Evolutionary conservation across 2,113 vertebrate genomes (phyloP), one percentile per base, ranked within the genome.

Genomic region (Connochaetes taurinus): DNA sequence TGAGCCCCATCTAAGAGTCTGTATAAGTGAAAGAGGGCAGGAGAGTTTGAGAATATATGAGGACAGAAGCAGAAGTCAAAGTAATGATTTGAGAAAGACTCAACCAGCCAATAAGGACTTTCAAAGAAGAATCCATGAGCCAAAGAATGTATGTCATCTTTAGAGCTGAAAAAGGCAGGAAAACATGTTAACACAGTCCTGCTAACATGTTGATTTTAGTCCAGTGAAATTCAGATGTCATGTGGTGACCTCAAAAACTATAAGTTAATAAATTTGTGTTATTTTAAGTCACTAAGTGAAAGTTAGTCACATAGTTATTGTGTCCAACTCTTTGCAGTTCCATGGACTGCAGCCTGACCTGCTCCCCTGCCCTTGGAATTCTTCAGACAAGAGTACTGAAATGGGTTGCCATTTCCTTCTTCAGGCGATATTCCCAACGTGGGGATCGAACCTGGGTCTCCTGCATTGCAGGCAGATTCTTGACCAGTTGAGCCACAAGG

Each of bases 361-460:
- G 0, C 67, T 21, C 19, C 9, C 19, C n/a, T 71, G n/a, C 5
- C 67, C 67, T 21, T 71, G 67, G 19, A 36, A 71, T 36, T 36
- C 67, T 71, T 21, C n/a, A 71, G n/a, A 17, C 67, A 71, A 71
- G n/a, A 36, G n/a, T 23, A 12, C 19, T 71, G n/a, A 36, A 36
- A n/a, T 71, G 67, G 19, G 67, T 71, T 71, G 64, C 9, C 67
- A 36, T 36, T 71, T 71, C 67, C 19, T 36, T 71, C 67, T 71
- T 19, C n/a, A 36, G n/a, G n/a, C 0, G 0, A 36, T 71, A 23
- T 71, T 71, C 67, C 9, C n/a, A 71, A 71, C 19, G 19, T 0
- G 1, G n/a, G 8, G 67, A 23, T 36, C 0, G 0, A 36, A 36
- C n/a, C 64, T 1, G 2, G 33, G 17, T 36, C 9, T 71, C 67